These are phyloP conservation scores for Parauchenoglanis punctatus DNA, from an alignment of 2,797 vertebrate species.

Conservation along the genomic window DNA sequence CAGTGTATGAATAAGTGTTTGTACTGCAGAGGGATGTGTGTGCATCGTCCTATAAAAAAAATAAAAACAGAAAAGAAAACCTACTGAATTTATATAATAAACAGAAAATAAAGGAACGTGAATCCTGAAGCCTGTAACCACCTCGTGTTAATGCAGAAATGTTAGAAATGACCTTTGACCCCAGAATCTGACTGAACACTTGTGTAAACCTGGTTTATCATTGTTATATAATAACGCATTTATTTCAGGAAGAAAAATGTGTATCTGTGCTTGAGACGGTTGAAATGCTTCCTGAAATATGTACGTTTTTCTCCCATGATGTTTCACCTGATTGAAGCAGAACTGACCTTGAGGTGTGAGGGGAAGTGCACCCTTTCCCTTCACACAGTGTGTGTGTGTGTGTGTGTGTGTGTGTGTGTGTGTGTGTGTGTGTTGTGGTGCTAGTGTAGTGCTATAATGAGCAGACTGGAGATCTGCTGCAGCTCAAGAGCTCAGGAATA, in stretches of 20 bases:
- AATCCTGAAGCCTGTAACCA: background rate
- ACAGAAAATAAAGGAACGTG: background rate
- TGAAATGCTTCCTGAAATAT: background rate
- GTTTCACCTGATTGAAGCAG: background rate
- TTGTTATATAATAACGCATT: background rate
- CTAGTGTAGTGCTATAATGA: conserved; percentile 67
- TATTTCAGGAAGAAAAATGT: background rate
- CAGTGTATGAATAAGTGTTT: background rate
- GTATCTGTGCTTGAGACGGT: background rate
- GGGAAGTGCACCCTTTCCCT: background rate
- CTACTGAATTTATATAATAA: background rate
- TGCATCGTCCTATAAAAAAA: background rate
- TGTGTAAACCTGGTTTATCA: background rate
- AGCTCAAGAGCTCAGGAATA: conserved; percentile 40
- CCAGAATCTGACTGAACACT: background rate
- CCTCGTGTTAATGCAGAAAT: background rate
- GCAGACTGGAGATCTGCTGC: conserved; percentile 22
- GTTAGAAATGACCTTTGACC: background rate
- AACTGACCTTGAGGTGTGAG: background rate
- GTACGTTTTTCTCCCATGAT: background rate
- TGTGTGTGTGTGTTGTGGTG: conserved; percentile 52
- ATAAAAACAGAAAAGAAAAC: background rate
- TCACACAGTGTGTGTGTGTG: too few relatives aligned
- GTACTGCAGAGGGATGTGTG: background rate
- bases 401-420: background rate